Conservation (phyloP, 2,888 invertebrate genomes). For the Aphidius colemani region DNA sequence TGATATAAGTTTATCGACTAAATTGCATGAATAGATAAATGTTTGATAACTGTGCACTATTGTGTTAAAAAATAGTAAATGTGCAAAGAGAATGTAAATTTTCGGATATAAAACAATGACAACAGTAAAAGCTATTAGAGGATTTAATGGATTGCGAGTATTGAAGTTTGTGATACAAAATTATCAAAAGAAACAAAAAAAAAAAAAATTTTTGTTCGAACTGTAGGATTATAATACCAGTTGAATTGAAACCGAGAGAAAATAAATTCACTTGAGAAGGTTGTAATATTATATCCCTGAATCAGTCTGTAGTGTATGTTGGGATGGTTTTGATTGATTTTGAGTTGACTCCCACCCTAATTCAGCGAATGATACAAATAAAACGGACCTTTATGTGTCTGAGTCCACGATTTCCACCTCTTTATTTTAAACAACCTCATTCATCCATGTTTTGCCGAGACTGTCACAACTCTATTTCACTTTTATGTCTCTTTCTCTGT, state of each 20-base stretch:
- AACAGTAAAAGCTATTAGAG: neutral
- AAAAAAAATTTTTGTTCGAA: conserved; percentile 6
- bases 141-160: neutral
- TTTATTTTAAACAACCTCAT: conserved; percentile 5
- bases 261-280: conserved; percentile 28
- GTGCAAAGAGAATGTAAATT: too few relatives aligned
- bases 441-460: neutral
- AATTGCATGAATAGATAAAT: too few relatives aligned
- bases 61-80: too few relatives aligned
- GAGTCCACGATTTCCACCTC: conserved; percentile 34
- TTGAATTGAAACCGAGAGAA: conserved; percentile 4
- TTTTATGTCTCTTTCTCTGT: conserved; percentile 3
- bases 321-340: conserved; percentile 56
- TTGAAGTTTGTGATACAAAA: neutral
- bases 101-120: too few relatives aligned
- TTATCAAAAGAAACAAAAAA: neutral
- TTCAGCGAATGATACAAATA: conserved; percentile 58
- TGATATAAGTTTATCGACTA: too few relatives aligned
- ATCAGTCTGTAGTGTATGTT: conserved; percentile 42
- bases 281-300: conserved; percentile 44
- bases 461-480: conserved; percentile 6
- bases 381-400: conserved; percentile 43
- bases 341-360: conserved; percentile 43
- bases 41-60: too few relatives aligned
- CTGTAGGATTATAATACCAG: conserved; percentile 14